These are phyloP conservation scores for Eupeodes corollae DNA, from an alignment of 1,140 invertebrate species.

Conservation along the genomic window DNA sequence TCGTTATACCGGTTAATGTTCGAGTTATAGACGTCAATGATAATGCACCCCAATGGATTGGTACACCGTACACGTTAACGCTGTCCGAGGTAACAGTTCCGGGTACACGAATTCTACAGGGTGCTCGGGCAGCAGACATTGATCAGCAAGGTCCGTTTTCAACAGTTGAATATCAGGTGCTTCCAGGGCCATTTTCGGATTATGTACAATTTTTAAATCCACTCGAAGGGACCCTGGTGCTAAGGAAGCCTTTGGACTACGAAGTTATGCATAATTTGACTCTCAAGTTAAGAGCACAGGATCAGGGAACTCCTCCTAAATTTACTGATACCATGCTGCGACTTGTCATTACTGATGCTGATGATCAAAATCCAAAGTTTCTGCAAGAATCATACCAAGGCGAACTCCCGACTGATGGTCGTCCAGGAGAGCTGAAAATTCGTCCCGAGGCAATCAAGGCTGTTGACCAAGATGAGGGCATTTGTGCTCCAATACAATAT, in stretches of 20 bases:
- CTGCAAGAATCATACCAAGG: slow-evolving; percentile 63
- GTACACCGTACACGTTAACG: slow-evolving; percentile 69
- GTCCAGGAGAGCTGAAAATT: slow-evolving; percentile 38
- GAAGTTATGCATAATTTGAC: slow-evolving; percentile 72
- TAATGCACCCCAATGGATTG: slow-evolving; percentile 73
- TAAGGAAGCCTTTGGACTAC: slow-evolving; percentile 72
- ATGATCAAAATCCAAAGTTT: slow-evolving; percentile 85
- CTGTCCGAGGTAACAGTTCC: slow-evolving; percentile 77
- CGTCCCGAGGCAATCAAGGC: slow-evolving; percentile 51
- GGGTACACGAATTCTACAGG: slow-evolving; percentile 62
- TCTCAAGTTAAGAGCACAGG: slow-evolving; percentile 66
- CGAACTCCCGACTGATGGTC: slow-evolving; percentile 44
- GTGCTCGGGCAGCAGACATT: slow-evolving; percentile 65
- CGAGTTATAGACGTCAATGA: slow-evolving; percentile 88
- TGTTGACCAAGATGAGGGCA: slow-evolving; percentile 60
- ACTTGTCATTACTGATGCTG: slow-evolving; percentile 76
- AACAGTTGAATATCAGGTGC: slow-evolving; percentile 73
- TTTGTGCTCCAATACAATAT: slow-evolving; percentile 58
- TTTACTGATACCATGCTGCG: slow-evolving; percentile 61
- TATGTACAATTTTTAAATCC: slow-evolving; percentile 73
- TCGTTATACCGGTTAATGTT: slow-evolving; percentile 80
- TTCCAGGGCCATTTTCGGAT: slow-evolving; percentile 67
- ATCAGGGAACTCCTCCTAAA: slow-evolving; percentile 70
- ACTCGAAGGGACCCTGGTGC: slow-evolving; percentile 71
- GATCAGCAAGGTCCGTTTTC: slow-evolving; percentile 84